Percentiles rank a stretch among this genome's conserved stretches.
Conservation (phyloP, 1,140 invertebrate species). For the Diploscapter pachys region DNA sequence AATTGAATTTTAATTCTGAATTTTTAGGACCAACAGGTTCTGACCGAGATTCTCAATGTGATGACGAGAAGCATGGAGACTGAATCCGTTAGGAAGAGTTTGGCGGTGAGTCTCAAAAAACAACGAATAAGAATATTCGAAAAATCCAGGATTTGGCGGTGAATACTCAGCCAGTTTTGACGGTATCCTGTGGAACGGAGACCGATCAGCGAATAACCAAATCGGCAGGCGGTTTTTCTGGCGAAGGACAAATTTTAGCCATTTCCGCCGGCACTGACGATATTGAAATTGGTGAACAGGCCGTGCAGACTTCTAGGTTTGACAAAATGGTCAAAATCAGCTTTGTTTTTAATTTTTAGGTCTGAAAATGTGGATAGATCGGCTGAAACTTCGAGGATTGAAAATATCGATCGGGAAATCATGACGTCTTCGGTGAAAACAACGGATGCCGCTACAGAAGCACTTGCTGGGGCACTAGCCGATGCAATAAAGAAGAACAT, state of each 20-base stretch:
- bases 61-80: conserved; percentile 24
- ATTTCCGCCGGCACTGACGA: background rate
- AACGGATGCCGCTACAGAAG: background rate
- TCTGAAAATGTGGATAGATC: background rate
- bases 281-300: background rate
- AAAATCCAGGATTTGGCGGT: background rate
- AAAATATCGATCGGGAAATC: conserved; percentile 7
- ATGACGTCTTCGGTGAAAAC: conserved; percentile 18
- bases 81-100: background rate
- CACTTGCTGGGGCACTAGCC: conserved; percentile 10
- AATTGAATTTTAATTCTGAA: background rate
- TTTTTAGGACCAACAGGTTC: conserved; percentile 13
- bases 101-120: conserved; percentile 1
- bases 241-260: background rate
- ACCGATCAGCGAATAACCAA: background rate
- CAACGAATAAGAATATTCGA: background rate
- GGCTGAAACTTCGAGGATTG: conserved; percentile 3
- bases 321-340: too few species aligned
- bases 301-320: background rate
- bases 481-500: conserved; percentile 9
- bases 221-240: background rate
- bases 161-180: background rate
- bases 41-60: conserved; percentile 20
- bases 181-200: conserved; percentile 1
- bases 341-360: too few species aligned